phyloP scores from a whole-genome alignment of 1,140 invertebrate genomes.

The Cylas formicarius region DNA sequence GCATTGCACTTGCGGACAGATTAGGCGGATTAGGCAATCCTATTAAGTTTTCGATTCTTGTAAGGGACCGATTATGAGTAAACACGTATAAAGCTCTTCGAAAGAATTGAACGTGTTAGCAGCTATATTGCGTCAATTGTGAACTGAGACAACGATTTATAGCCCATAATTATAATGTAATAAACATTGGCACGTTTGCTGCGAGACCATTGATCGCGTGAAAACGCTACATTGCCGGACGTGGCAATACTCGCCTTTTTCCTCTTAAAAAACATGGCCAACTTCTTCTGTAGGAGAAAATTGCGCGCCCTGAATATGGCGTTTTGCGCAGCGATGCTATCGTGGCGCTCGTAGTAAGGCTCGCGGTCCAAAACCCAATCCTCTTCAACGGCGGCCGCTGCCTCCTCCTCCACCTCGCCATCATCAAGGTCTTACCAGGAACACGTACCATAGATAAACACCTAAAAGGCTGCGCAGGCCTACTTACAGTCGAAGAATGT shows the following conservation, averaged over 20 bases:
- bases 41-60: too few species aligned
- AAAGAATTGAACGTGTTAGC: not conserved
- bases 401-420: slow-evolving; percentile 19
- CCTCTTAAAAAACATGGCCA: slow-evolving; percentile 33
- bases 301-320: slow-evolving; percentile 25
- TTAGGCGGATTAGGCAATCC: too few species aligned
- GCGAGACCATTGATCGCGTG: too few species aligned
- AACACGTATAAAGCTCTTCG: slow-evolving; percentile 7
- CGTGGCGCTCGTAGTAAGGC: slow-evolving; percentile 25
- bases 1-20: too few species aligned
- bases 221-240: too few species aligned
- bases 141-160: not conserved
- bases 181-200: too few species aligned
- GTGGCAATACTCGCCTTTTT: slow-evolving; percentile 25
- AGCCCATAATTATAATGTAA: too few species aligned
- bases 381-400: slow-evolving; percentile 13
- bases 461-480: too few species aligned
- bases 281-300: slow-evolving; percentile 32
- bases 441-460: too few species aligned
- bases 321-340: slow-evolving; percentile 16
- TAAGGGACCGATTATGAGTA: too few species aligned
- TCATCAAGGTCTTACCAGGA: too few species aligned
- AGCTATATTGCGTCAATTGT: not conserved
- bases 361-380: slow-evolving; percentile 21
- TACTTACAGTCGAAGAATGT: too few species aligned